Percentiles rank a stretch among this genome's conserved stretches.
Evolutionary conservation across 1,140 invertebrate genomes (phyloP).

Genomic region (Adelges cooleyi): DNA sequence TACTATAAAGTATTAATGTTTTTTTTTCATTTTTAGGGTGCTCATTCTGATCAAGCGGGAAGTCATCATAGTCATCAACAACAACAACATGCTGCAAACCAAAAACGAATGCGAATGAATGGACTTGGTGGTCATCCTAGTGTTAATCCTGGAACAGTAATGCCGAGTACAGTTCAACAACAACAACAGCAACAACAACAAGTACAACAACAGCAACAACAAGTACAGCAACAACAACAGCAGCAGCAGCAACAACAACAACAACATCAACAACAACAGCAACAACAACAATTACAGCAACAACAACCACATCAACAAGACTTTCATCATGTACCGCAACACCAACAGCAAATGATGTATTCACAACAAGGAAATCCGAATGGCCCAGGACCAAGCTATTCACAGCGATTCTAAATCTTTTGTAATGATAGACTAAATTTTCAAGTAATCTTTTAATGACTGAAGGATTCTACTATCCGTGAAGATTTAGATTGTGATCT

Average conservation of each 20-base stretch:
- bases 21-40: slow-evolving; percentile 32
- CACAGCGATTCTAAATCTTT: slow-evolving; percentile 31
- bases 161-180: slow-evolving; percentile 40
- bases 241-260: slow-evolving; percentile 34
- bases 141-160: slow-evolving; percentile 29
- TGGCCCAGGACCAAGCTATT: slow-evolving; percentile 3
- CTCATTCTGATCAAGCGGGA: slow-evolving; percentile 34
- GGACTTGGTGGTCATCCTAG: slow-evolving; percentile 35
- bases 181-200: slow-evolving; percentile 39
- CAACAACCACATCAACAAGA: slow-evolving; percentile 35
- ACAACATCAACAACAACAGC: slow-evolving; percentile 33
- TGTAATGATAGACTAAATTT: too few species aligned
- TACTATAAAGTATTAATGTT: not conserved
- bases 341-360: slow-evolving; percentile 35
- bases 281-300: slow-evolving; percentile 34
- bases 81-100: slow-evolving; percentile 43
- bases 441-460: too few species aligned
- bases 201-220: slow-evolving; percentile 40
- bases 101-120: slow-evolving; percentile 49
- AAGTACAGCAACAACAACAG: slow-evolving; percentile 38
- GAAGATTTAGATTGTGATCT: too few species aligned
- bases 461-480: too few species aligned
- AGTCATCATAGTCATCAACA: slow-evolving; percentile 36
- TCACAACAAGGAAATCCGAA: slow-evolving; percentile 5
- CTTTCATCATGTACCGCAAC: slow-evolving; percentile 34